Base-by-base conservation (phyloP, 2,113 vertebrate genomes). In the Telmatochromis brachygnathus region DNA sequence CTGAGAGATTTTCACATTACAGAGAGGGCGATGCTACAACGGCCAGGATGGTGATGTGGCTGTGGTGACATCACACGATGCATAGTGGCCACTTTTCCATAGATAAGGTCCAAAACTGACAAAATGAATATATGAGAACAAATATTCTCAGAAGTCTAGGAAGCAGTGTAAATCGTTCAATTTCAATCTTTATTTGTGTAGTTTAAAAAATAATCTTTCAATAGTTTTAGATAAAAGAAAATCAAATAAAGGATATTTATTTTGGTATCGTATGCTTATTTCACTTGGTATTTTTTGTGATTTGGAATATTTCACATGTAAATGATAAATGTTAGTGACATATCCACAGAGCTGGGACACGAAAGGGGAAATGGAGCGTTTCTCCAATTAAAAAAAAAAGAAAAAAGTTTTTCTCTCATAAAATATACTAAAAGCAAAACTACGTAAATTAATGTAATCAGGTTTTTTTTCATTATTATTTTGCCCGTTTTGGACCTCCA, bases 111-210 rank as follows among this genome's bases (percentile, higher is more conserved):
- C 14, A 39, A 85, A 85, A 58, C 80, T 77, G 60, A 82, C 45
- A 33, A 81, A 83, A 91, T 30, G 4, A 77, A 77, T 77, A 49
- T 13, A n/a, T 77, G 70, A 30, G 21, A 75, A 30, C 70, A 47
- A 1, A 73, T 47, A 0, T 0, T 35, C 30, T 62, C 58, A 62
- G 58, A 62, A 49, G 23, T 19, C 6, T 75, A 49, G 10, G 10
- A 77, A 30, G 17, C 6, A 49, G 37, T 19, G 2, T 49, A 3
- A 49, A 30, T 49, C 1, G 1, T 30, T 49, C 45, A 7, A 49
- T 30, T 75, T 77, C 6, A 3, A 30, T 2, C 14, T 75, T 19
- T 26, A 17, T 73, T 73, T 19, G 9, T 75, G 23, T 30, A 49
- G 23, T 49, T 49, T 30, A 6, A 4, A 49, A 77, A 77, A 49